phyloP scores from a whole-genome alignment of 1,140 invertebrate genomes.

The Calosoma granatense region DNA sequence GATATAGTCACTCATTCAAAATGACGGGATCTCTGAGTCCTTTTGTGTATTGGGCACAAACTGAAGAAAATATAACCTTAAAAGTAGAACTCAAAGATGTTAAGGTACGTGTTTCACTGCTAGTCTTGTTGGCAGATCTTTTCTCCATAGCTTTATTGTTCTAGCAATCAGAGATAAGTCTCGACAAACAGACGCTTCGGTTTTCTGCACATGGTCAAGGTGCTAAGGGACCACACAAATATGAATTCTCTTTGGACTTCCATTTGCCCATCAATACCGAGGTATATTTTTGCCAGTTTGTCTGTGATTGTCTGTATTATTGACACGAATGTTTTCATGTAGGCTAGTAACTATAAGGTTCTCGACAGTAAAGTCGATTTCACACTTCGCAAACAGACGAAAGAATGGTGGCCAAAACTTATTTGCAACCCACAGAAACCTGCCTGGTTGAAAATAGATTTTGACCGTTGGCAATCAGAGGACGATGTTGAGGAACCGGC shows the following conservation, averaged over 20 bases:
- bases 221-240: constrained; percentile 55
- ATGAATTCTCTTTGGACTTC: constrained; percentile 63
- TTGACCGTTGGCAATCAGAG: constrained; percentile 71
- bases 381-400: constrained; percentile 54
- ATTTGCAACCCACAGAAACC: constrained; percentile 69
- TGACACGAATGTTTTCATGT: no score
- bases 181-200: constrained; percentile 47
- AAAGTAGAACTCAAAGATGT: constrained; percentile 80
- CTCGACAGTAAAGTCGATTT: constrained; percentile 70
- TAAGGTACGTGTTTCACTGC: constrained; percentile 49
- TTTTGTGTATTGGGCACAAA: constrained; percentile 91
- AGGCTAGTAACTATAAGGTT: constrained; percentile 46
- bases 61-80: constrained; percentile 58
- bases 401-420: constrained; percentile 73
- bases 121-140: no score
- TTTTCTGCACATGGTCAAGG: constrained; percentile 57
- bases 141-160: constrained; percentile 11
- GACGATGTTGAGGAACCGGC: constrained; percentile 55
- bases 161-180: constrained; percentile 44
- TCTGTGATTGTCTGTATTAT: no score
- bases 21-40: constrained; percentile 49
- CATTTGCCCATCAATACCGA: constrained; percentile 56
- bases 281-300: no score
- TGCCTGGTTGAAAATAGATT: constrained; percentile 85
- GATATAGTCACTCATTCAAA: no score